Percentiles rank a stretch among this genome's conserved stretches.
Evolutionary conservation across 2,888 invertebrate genomes (phyloP).

Genomic region (Drosophila percnosoma): DNA sequence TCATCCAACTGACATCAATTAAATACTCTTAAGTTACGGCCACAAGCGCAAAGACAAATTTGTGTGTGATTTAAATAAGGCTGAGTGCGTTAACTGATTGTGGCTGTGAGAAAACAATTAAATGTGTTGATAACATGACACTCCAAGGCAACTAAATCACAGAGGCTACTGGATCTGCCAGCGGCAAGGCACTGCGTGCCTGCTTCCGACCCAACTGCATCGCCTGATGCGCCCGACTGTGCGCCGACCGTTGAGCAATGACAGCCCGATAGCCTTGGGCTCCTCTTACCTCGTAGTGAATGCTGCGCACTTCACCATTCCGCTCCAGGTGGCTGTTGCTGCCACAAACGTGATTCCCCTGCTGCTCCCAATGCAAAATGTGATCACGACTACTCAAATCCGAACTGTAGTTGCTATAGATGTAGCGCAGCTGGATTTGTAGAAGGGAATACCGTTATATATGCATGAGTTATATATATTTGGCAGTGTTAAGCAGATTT

Average conservation of each 20-base stretch:
- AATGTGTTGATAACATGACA: not conserved
- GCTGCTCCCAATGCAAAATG: conserved; percentile 81
- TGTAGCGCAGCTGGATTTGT: conserved; percentile 58
- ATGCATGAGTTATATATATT: not conserved
- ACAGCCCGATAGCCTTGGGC: conserved; percentile 66
- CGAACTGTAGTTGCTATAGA: conserved; percentile 81
- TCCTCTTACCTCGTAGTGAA: conserved; percentile 77
- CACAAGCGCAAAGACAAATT: conserved; percentile 33
- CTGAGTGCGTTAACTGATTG: conserved; percentile 29
- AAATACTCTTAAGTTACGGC: conserved; percentile 37
- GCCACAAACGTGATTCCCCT: conserved; percentile 76
- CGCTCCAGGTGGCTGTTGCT: conserved; percentile 81
- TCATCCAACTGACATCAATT: conserved; percentile 41
- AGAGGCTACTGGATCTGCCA: conserved; percentile 78
- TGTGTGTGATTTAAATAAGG: conserved; percentile 2
- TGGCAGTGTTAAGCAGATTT: not conserved
- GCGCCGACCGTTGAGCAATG: conserved; percentile 77
- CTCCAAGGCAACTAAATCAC: conserved; percentile 50
- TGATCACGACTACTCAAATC: conserved; percentile 77
- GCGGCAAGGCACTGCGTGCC: conserved; percentile 66
- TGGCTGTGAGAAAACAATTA: conserved; percentile 38
- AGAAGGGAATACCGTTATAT: not conserved
- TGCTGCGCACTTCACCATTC: conserved; percentile 80
- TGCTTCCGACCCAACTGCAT: conserved; percentile 68
- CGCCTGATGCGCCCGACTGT: conserved; percentile 77